phyloP scores from a whole-genome alignment of 64 coral and sea anemone genomes.

The Montipora sp. region DNA sequence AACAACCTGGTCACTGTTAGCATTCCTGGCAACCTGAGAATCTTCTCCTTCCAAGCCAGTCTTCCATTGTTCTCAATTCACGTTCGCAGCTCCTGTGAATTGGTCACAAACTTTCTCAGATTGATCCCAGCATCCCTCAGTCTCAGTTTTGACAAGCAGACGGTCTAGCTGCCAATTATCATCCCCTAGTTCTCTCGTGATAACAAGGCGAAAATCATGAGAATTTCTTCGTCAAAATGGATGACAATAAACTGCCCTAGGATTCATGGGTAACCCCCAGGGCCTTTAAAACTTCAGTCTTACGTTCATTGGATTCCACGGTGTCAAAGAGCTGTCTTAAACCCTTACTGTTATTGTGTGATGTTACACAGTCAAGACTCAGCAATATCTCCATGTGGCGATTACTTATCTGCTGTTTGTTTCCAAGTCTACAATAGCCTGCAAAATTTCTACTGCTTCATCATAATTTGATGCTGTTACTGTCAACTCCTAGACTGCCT shows the following conservation, averaged over 20 bases:
- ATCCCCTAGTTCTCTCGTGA: conserved; percentile 10
- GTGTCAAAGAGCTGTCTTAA: neutral
- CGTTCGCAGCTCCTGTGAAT: neutral
- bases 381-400: conserved; percentile 36
- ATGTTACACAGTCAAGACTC: neutral
- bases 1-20: too few species aligned
- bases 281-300: neutral
- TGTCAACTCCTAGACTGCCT: neutral
- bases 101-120: conserved; percentile 48
- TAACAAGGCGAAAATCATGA: conserved; percentile 5
- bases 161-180: neutral
- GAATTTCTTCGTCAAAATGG: conserved; percentile 36
- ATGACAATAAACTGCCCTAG: conserved; percentile 31
- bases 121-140: neutral
- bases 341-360: neutral
- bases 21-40: too few species aligned
- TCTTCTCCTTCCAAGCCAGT: too few species aligned
- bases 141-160: conserved; percentile 13
- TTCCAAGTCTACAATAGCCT: neutral
- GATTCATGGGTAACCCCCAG: conserved; percentile 10
- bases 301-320: conserved; percentile 3
- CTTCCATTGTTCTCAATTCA: neutral
- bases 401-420: conserved; percentile 12
- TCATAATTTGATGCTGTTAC: conserved; percentile 35
- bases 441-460: neutral